Percentiles rank a stretch among this genome's conserved stretches.
Conservation (phyloP, 1,140 invertebrate genomes). For the Acromyrmex heyeri region DNA sequence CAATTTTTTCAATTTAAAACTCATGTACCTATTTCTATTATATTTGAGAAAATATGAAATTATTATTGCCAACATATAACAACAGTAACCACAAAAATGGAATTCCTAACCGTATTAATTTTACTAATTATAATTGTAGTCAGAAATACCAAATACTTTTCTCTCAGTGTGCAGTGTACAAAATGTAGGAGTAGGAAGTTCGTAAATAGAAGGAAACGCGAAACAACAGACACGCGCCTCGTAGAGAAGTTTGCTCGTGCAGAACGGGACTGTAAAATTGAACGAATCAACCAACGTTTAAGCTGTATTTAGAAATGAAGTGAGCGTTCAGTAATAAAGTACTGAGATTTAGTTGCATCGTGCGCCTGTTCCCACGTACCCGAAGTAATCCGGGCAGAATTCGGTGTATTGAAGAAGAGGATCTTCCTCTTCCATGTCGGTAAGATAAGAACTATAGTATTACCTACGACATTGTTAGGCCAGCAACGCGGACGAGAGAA, state of each 20-base stretch:
- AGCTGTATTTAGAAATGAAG: slow-evolving; percentile 33
- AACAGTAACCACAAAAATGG: too few species aligned
- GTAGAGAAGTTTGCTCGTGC: background rate
- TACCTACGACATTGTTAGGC: slow-evolving; percentile 37
- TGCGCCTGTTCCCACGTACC: slow-evolving; percentile 20
- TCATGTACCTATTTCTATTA: too few species aligned
- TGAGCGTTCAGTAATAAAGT: slow-evolving; percentile 31
- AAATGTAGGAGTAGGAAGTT: background rate
- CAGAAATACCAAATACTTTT: too few species aligned
- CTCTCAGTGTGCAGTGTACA: too few species aligned
- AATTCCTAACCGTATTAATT: too few species aligned
- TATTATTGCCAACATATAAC: too few species aligned
- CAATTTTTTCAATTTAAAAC: too few species aligned
- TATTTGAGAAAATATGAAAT: too few species aligned
- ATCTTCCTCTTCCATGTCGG: slow-evolving; percentile 19
- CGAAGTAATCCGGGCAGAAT: slow-evolving; percentile 41
- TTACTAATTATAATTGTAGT: too few species aligned
- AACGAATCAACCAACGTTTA: slow-evolving; percentile 15
- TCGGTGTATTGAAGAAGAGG: slow-evolving; percentile 9
- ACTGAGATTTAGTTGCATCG: slow-evolving; percentile 24
- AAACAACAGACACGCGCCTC: background rate
- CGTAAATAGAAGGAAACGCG: background rate
- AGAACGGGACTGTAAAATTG: background rate
- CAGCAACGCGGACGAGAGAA: slow-evolving; percentile 12
- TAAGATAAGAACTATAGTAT: slow-evolving; percentile 32